These are phyloP conservation scores for Pleuronectes platessa DNA, from an alignment of 2,113 vertebrate species.

Conservation along the genomic window DNA sequence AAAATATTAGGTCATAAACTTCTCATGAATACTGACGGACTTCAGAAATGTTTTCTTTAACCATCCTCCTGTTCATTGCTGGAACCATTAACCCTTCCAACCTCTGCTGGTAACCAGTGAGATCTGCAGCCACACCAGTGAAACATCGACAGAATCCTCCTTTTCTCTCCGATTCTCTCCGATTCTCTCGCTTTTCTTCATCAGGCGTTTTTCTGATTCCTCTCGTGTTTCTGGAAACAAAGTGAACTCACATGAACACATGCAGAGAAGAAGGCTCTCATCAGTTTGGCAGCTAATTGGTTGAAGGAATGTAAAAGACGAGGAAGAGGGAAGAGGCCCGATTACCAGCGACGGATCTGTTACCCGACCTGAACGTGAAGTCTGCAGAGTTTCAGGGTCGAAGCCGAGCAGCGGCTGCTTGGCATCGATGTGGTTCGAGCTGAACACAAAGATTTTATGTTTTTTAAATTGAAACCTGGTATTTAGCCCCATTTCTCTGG, in stretches of 20 bases:
- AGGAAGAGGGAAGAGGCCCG: background rate
- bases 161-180: no score
- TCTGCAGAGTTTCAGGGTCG: constrained; percentile 27
- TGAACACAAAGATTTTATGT: no score
- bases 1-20: no score
- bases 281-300: constrained; percentile 7
- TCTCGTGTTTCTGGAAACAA: background rate
- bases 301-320: constrained; percentile 12
- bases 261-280: constrained; percentile 5
- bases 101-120: background rate
- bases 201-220: background rate
- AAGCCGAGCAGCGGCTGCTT: no score
- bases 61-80: no score
- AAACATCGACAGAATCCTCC: no score
- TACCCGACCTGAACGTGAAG: constrained; percentile 23
- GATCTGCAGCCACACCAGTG: background rate
- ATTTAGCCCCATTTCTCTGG: no score
- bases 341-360: constrained; percentile 32
- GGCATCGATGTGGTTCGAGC: no score
- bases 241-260: background rate
- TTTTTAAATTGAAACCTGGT: no score
- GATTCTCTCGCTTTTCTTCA: background rate
- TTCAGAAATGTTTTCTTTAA: no score
- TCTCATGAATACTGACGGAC: no score
- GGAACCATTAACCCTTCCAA: background rate